phyloP scores from a whole-genome alignment of 2,888 invertebrate species.

The Elgonia sp. region DNA sequence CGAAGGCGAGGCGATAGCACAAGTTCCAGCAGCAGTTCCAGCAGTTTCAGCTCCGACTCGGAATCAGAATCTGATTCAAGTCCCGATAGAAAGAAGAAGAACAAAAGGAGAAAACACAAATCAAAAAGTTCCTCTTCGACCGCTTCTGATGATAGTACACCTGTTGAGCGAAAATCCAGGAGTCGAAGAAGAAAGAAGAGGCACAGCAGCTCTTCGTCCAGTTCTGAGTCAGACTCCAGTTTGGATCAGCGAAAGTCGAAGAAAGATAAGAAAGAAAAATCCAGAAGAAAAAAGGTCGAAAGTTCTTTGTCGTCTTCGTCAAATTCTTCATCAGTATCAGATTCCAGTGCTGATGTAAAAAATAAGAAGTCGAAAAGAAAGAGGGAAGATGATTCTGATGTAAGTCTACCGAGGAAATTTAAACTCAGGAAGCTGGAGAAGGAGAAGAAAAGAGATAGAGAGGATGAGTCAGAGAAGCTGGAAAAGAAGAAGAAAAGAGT shows the following conservation, averaged over 20 bases:
- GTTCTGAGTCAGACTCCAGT: constrained; percentile 84
- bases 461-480: too few relatives aligned
- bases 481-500: not conserved
- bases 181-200: constrained; percentile 60
- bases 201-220: constrained; percentile 76
- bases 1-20: constrained; percentile 66
- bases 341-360: constrained; percentile 78
- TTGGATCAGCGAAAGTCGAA: constrained; percentile 76
- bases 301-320: constrained; percentile 43
- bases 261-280: constrained; percentile 36
- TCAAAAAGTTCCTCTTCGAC: constrained; percentile 42
- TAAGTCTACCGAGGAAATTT: constrained; percentile 82
- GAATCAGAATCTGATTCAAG: constrained; percentile 79
- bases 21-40: constrained; percentile 56
- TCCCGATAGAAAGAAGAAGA: constrained; percentile 81
- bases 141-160: constrained; percentile 62
- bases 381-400: constrained; percentile 64
- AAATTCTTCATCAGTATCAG: constrained; percentile 81
- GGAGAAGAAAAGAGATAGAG: not conserved
- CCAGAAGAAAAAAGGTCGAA: constrained; percentile 14
- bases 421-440: not conserved
- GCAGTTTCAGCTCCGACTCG: constrained; percentile 64
- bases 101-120: constrained; percentile 38
- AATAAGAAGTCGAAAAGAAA: constrained; percentile 53
- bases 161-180: constrained; percentile 34